Evolutionary conservation across 2,888 invertebrate genomes (phyloP), one percentile per base, ranked within the genome.

Genomic region (Aphrophora alni): DNA sequence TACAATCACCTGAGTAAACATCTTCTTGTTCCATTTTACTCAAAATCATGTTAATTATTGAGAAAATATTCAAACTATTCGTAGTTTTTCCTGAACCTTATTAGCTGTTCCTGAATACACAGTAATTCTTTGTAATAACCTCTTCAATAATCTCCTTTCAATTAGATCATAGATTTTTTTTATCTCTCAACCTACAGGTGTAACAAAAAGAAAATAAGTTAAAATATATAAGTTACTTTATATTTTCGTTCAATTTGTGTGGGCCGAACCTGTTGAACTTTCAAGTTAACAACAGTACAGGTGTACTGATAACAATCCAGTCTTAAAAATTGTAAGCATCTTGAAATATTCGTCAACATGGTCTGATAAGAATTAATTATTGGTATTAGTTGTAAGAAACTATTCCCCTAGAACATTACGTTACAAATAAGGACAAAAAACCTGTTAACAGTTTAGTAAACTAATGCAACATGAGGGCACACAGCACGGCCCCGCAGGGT

Each of bases 371-470:
- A n/a, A 59, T 21, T 59, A 59, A 59, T 59, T 59, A 59, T 59
- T 59, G 59, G 21, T 21, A 59, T 59, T 59, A 59, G 10, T 3
- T 4, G 21, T 59, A 59, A 21, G 3, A 44, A 59, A 59, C 59
- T 21, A 21, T 59, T 44, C 59, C 5, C 21, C 21, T 5, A 59
- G 59, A 21, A 21, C 59, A 59, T 59, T 59, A 59, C 59, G 59
- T 21, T 59, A 59, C 59, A n/a, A 59, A 59, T 59, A 59, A 21
- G 59, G 17, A 44, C 12, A 44, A 59, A 59, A 59, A 59, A 59
- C 59, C 59, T 59, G 59, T 59, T 59, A 59, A 59, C 59, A 59
- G 59, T 59, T 59, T 59, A 21, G 59, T 59, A 59, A 59, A 21
- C 59, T 59, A 21, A 59, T 59, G 59, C 1, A 59, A 59, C 4